phyloP scores from a whole-genome alignment of 1,140 invertebrate genomes.

The Notospermus geniculatus region DNA sequence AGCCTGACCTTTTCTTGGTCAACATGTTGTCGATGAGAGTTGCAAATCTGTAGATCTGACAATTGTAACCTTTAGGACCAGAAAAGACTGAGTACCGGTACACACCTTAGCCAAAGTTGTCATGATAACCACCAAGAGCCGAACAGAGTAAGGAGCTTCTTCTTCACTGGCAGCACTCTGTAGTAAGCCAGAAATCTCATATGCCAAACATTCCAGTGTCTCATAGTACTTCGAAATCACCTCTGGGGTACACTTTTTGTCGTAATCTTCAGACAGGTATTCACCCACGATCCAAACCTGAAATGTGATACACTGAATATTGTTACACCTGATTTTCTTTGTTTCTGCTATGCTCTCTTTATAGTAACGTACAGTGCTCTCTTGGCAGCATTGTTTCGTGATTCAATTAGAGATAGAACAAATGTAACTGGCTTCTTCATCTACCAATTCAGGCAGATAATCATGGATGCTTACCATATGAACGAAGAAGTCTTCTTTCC shows the following conservation, averaged over 20 bases:
- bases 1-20: too few relatives aligned
- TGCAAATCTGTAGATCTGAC: too few relatives aligned
- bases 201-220: constrained; percentile 44
- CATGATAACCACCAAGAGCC: constrained; percentile 43
- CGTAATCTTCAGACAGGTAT: constrained; percentile 29
- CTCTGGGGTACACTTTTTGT: constrained; percentile 38
- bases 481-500: constrained; percentile 35
- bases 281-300: constrained; percentile 52
- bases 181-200: constrained; percentile 40
- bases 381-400: too few relatives aligned
- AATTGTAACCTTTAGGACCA: too few relatives aligned
- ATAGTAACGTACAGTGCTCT: too few relatives aligned
- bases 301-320: background rate
- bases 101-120: constrained; percentile 47
- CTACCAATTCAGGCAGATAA: too few relatives aligned
- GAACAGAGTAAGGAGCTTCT: constrained; percentile 24
- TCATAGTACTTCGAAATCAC: constrained; percentile 43
- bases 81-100: background rate
- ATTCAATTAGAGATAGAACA: too few relatives aligned
- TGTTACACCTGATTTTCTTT: too few relatives aligned
- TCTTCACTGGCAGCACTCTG: constrained; percentile 19
- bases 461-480: constrained; percentile 31
- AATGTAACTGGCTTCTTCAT: too few relatives aligned
- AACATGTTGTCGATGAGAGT: too few relatives aligned
- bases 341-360: too few relatives aligned